phyloP scores from a whole-genome alignment of 1,140 invertebrate species.

The Anastatus disparis region DNA sequence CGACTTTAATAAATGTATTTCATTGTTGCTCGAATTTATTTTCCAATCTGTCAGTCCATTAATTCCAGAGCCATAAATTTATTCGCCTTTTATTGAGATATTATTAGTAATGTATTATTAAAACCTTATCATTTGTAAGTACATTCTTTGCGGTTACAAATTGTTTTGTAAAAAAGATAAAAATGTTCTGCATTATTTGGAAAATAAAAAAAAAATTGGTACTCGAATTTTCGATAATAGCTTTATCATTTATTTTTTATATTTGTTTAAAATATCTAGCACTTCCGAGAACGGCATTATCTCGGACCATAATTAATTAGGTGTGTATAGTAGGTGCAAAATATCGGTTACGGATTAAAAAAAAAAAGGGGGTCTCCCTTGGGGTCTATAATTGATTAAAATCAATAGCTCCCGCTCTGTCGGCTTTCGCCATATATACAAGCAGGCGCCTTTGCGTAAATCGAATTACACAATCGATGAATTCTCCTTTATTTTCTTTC shows the following conservation, averaged over 20 bases:
- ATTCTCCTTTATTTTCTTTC: background rate
- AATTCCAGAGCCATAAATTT: background rate
- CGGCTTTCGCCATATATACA: constrained; percentile 39
- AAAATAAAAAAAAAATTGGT: no score
- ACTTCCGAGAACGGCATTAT: background rate
- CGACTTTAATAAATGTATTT: constrained; percentile 15
- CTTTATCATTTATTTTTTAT: background rate
- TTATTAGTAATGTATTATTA: no score
- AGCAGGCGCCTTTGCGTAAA: constrained; percentile 44
- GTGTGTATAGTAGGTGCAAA: constrained; percentile 13
- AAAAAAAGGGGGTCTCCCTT: background rate
- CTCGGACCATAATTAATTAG: background rate
- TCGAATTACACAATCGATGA: constrained; percentile 50
- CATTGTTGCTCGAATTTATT: constrained; percentile 19
- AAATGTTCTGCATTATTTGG: no score
- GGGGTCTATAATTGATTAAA: constrained; percentile 44
- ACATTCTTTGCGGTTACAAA: background rate
- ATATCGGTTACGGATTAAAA: background rate
- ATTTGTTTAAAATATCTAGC: constrained; percentile 4
- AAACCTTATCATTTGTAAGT: background rate
- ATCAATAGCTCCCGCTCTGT: constrained; percentile 48
- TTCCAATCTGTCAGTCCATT: constrained; percentile 4
- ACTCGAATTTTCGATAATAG: no score
- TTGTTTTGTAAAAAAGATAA: no score
- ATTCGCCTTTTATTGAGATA: background rate